phyloP scores from a whole-genome alignment of 2,113 vertebrate species.

The Oryzias celebensis region DNA sequence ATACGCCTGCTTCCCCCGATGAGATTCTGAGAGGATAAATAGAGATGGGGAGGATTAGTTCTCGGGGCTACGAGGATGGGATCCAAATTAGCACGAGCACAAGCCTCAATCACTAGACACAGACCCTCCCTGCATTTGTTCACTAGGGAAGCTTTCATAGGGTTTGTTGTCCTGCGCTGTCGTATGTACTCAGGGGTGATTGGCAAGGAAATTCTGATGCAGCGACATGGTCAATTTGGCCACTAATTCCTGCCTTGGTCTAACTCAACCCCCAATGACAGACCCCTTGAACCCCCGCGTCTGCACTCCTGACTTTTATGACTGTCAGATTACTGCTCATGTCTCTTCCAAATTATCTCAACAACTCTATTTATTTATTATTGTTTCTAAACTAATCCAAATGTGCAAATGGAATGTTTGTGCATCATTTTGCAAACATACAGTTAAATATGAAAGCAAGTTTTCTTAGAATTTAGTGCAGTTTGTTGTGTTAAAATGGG shows the following conservation, averaged over 20 bases:
- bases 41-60: slow-evolving; percentile 76
- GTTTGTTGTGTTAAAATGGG: neutral
- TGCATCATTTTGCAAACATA: slow-evolving; percentile 22
- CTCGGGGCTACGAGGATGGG: slow-evolving; percentile 60
- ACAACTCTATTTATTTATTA: slow-evolving; percentile 33
- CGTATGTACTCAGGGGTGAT: slow-evolving; percentile 66
- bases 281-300: slow-evolving; percentile 1
- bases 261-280: slow-evolving; percentile 41
- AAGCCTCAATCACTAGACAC: slow-evolving; percentile 56
- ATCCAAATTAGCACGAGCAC: slow-evolving; percentile 72
- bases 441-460: neutral
- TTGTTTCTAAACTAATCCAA: slow-evolving; percentile 54
- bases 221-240: slow-evolving; percentile 71
- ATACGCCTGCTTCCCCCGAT: slow-evolving; percentile 63
- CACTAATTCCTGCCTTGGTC: slow-evolving; percentile 62
- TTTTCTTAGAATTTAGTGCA: slow-evolving; percentile 7
- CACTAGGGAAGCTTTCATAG: slow-evolving; percentile 2
- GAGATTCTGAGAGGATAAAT: slow-evolving; percentile 75
- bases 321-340: slow-evolving; percentile 65
- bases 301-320: slow-evolving; percentile 27
- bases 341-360: slow-evolving; percentile 54
- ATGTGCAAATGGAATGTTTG: slow-evolving; percentile 15
- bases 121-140: slow-evolving; percentile 20
- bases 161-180: slow-evolving; percentile 49
- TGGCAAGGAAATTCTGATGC: slow-evolving; percentile 67